phyloP scores from a whole-genome alignment of 2,113 vertebrate genomes.

The Erythrocebus patas region DNA sequence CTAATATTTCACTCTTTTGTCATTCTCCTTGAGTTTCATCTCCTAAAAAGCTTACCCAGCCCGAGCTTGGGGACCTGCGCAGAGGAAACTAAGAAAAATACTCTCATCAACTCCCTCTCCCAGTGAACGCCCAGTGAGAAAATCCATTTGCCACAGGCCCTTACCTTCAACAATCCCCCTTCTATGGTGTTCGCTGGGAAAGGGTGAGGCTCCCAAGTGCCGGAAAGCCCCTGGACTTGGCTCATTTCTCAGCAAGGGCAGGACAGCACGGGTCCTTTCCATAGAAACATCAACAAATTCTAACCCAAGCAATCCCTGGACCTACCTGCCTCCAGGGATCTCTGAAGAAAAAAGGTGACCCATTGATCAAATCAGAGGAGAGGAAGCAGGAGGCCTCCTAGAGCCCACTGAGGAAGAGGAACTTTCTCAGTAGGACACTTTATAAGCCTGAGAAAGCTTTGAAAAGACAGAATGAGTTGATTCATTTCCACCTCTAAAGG shows the following conservation, averaged over 20 bases:
- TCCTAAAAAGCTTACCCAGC: neutral
- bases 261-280: neutral
- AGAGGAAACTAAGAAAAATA: conserved; percentile 3
- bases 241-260: conserved; percentile 26
- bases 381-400: neutral
- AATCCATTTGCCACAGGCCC: neutral
- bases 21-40: neutral
- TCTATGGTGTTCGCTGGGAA: neutral
- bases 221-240: conserved; percentile 6
- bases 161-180: neutral
- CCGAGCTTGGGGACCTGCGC: neutral
- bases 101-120: neutral
- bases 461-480: conserved; percentile 19
- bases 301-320: neutral
- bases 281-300: neutral
- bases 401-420: conserved; percentile 4
- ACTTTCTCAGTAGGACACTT: conserved; percentile 1
- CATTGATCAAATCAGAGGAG: neutral
- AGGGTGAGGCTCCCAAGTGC: neutral
- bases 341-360: neutral
- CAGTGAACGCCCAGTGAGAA: neutral
- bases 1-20: neutral
- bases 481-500: conserved; percentile 28
- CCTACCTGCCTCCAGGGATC: neutral
- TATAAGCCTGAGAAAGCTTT: conserved; percentile 5